Base-by-base conservation (phyloP, 2,113 vertebrate species). In the Syrmaticus mikado region DNA sequence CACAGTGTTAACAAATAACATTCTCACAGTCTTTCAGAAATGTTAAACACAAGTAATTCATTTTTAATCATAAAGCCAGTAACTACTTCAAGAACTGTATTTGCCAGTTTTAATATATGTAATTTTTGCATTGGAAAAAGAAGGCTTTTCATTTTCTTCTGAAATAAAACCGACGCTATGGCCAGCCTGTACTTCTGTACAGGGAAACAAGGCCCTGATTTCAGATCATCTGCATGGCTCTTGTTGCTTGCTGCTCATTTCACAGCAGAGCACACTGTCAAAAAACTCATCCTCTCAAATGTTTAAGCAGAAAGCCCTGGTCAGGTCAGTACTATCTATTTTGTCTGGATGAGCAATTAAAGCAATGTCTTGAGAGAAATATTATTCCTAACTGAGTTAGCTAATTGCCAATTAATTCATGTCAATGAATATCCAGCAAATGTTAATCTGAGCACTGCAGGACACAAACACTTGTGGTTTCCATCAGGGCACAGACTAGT, bases 381-480 rank as follows among this genome's bases (percentile, higher is more conserved):
- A 96, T 66, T 71, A 81, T 76, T 91, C 65, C 76, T 91, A 95
- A 94, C 79, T 62, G 57, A 95, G 90, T 70, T 91, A 93, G 77
- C 90, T 97, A 97, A 95, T 90, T 90, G 93, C 77, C 93, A 95
- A 95, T 96, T 97, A 95, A 88, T 94, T 95, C 93, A 92, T 94
- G 85, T 92, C 94, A 92, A 68, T 88, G 92, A 95, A 88, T 81
- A 76, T 58, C 88, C 83, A 11, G 14, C 70, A 90, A 95, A 94
- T 84, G 73, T 88, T 95, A 88, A 96, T 88, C 65, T 78, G 86
- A 89, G 62, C 90, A 88, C 52, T 66, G 28, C 57, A 93, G 57
- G 83, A 93, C 57, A 91, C 48, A 79, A 83, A 86, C 36, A 36
- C 87, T 91, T 72, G 79, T 58, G 43, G 85, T 86, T 95, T 88